phyloP scores from a whole-genome alignment of 2,113 vertebrate genomes.

The Aptenodytes patagonicus region DNA sequence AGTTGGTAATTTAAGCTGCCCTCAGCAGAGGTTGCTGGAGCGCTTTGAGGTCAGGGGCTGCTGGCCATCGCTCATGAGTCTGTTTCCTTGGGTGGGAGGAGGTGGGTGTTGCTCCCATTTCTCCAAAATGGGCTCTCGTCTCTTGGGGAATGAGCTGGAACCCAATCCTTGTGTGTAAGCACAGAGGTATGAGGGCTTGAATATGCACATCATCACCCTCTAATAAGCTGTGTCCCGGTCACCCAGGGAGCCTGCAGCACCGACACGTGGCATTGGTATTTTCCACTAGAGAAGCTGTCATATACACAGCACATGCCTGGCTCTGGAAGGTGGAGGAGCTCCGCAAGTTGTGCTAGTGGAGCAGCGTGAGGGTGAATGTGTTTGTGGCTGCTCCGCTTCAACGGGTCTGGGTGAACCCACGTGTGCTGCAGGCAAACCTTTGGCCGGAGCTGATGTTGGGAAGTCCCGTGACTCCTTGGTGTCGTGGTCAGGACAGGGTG shows the following conservation, averaged over 20 bases:
- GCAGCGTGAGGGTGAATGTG: neutral
- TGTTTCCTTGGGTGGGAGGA: neutral
- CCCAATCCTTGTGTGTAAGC: neutral
- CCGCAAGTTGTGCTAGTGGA: neutral
- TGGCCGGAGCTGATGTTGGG: neutral
- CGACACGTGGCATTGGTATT: neutral
- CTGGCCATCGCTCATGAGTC: neutral
- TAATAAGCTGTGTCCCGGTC: neutral
- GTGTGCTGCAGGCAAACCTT: neutral
- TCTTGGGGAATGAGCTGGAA: slow-evolving; percentile 18
- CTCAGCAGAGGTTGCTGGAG: neutral
- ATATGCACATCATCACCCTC: neutral
- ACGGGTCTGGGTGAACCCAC: neutral
- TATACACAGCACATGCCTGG: neutral
- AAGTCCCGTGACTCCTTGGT: neutral
- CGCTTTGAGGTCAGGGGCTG: neutral
- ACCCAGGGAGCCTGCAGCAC: neutral
- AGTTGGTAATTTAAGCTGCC: slow-evolving; percentile 1
- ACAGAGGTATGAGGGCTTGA: neutral
- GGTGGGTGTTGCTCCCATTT: neutral
- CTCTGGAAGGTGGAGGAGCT: neutral
- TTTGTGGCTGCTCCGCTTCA: neutral
- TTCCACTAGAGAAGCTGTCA: slow-evolving; percentile 10
- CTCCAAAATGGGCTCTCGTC: slow-evolving; percentile 11
- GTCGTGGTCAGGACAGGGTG: neutral